These are phyloP conservation scores for Pristis pectinata DNA, from an alignment of 2,797 vertebrate species.

Conservation along the genomic window DNA sequence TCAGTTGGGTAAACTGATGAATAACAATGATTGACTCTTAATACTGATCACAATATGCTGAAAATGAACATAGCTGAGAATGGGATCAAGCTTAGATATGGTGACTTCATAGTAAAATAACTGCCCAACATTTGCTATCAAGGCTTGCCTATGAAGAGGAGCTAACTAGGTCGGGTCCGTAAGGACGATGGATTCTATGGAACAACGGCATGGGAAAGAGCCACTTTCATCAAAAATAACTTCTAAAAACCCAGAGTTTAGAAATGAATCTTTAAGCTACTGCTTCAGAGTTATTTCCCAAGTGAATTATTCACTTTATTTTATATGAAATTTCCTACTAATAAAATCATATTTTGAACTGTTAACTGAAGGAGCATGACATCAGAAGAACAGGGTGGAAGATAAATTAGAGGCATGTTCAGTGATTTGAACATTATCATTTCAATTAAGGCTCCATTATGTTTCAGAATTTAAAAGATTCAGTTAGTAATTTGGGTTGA, in stretches of 20 bases:
- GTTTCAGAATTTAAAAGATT: conserved; percentile 2
- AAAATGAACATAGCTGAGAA: background rate
- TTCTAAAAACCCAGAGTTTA: background rate
- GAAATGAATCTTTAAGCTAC: background rate
- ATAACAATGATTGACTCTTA: background rate
- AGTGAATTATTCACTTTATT: background rate
- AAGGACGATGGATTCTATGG: background rate
- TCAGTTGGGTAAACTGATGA: background rate
- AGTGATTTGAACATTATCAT: background rate
- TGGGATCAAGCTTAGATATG: background rate
- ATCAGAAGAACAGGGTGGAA: background rate
- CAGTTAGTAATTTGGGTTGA: background rate
- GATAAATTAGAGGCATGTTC: conserved; percentile 29
- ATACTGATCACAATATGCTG: background rate
- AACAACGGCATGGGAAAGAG: background rate
- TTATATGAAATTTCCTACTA: background rate
- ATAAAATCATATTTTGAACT: conserved; percentile 12
- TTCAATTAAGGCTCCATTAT: conserved; percentile 31
- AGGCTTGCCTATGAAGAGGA: background rate
- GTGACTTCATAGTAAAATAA: background rate
- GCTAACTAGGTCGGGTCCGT: background rate
- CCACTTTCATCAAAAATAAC: background rate
- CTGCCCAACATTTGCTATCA: background rate
- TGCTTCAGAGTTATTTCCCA: background rate
- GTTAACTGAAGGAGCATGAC: background rate